Evolutionary conservation across 2,888 invertebrate species (phyloP), one percentile per base, ranked within the genome.

Genomic region (Noctua fimbriata): DNA sequence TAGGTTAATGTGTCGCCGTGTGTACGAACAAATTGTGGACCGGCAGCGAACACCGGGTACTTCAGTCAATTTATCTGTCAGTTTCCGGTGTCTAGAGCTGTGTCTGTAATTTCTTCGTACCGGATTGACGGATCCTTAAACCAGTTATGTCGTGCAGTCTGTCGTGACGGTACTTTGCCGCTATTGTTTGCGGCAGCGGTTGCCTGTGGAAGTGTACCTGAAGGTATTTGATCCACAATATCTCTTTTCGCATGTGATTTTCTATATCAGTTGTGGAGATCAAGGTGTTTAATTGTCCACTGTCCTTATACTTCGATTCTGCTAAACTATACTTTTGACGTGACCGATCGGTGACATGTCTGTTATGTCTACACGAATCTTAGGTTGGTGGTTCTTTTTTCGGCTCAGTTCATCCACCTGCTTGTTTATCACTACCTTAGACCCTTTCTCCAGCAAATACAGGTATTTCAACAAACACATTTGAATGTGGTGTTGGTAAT

Each of bases 401-500:
- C 4, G 2, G 0, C 21, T 52, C n/a, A 60, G 16, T 58, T 36
- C 0, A 41, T 65, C 14, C 32, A 58, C 32, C n/a, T 5, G 0
- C 24, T 52, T 60, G 18, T 44, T 18, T 36, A 55, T n/a, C 3
- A 60, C 16, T n/a, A 60, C 0, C 7, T 28, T 72, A 71, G 21
- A 69, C 24, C 49, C n/a, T 69, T n/a, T 87, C 79, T 21, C 86
- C 86, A 36, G 77, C 69, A 69, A 77, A 76, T 18, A 86, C 47
- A 4, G 86, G 86, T n/a, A 87, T 60, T 65, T 86, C 81, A 41
- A 77, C 28, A 36, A 52, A 77, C 0, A 32, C 75, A 69, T 87
- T 86, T 60, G 71, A 55, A 71, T 86, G 87, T 3, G 81, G 86
- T 1, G 63, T 1, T 4, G 84, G 86, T 28, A 87, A 41, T 18